Evolutionary conservation across 2,888 invertebrate species (phyloP), one percentile per base, ranked within the genome.

Genomic region (Belgica antarctica): DNA sequence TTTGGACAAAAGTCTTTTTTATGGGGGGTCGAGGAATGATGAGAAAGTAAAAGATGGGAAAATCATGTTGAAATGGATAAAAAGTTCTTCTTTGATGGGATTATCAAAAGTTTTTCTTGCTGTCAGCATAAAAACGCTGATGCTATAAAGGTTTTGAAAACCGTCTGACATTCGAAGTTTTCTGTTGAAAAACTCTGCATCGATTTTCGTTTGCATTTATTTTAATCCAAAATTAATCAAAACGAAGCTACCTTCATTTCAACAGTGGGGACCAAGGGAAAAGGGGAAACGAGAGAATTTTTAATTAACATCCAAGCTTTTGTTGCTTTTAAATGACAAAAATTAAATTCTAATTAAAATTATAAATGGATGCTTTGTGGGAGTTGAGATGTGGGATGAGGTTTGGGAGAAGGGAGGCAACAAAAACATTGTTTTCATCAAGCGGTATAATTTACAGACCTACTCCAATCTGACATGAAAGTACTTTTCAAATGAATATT

Each of bases 341-440:
- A 36, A 25, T 17, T 41, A 66, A 66, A 66, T 47, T 46, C 65
- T 66, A 66, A 66, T 66, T 66, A 66, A 66, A 66, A 66, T 66
- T 66, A 66, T 66, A 66, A 66, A 66, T 63, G 34, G n/a, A 12
- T 24, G 17, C n/a, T n/a, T 5, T 22, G 24, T 19, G 41, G 36
- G 28, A 61, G 25, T n/a, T n/a, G 28, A 61, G 25, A 27, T 27
- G 17, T 61, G 22, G 17, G 34, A 12, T n/a, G 34, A 31, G 34
- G 34, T 31, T 8, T 31, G 34, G 34, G 34, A 31, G 34, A 31
- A 31, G 34, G 12, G 34, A 31, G 22, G 52, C n/a, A n/a, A n/a
- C n/a, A 52, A 41, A n/a, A 52, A 52, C 22, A 22, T 22, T 52
- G 22, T 31, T 31, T 22, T 52, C 52, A 17, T 52, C 17, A 52